Evolutionary conservation across 1,140 invertebrate species (phyloP).

Genomic region (Pogonomyrmex barbatus): DNA sequence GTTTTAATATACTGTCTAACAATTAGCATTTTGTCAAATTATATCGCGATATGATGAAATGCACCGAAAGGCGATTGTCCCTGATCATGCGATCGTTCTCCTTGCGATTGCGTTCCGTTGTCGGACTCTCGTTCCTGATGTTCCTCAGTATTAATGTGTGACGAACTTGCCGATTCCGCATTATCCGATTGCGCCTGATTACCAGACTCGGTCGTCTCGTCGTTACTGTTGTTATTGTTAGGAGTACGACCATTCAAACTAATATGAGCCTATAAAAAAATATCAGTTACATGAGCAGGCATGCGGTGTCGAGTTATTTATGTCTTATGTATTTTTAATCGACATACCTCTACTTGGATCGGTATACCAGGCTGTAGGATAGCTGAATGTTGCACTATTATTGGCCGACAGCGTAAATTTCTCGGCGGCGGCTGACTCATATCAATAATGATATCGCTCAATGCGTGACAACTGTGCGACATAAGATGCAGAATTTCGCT

Average conservation of each 20-base stretch:
- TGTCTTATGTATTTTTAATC: not conserved
- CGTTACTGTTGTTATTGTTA: constrained; percentile 79
- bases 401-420: constrained; percentile 90
- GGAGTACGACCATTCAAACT: constrained; percentile 83
- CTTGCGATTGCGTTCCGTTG: constrained; percentile 73
- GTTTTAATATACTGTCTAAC: not conserved
- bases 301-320: not conserved
- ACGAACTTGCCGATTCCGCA: constrained; percentile 73
- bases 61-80: constrained; percentile 78
- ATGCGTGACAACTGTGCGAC: constrained; percentile 94
- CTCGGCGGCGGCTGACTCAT: constrained; percentile 89
- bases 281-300: not conserved
- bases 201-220: constrained; percentile 76
- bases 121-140: constrained; percentile 69
- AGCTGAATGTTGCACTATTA: constrained; percentile 90
- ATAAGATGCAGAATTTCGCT: constrained; percentile 93
- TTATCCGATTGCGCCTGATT: constrained; percentile 72
- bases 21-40: not conserved
- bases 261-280: constrained; percentile 85
- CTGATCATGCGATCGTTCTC: constrained; percentile 66
- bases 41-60: constrained; percentile 15
- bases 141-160: constrained; percentile 69
- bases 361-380: constrained; percentile 89
- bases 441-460: constrained; percentile 94
- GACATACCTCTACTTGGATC: constrained; percentile 88